Evolutionary conservation across 2,113 vertebrate genomes (phyloP), one percentile per base, ranked within the genome.

Genomic region (Clupea harengus): DNA sequence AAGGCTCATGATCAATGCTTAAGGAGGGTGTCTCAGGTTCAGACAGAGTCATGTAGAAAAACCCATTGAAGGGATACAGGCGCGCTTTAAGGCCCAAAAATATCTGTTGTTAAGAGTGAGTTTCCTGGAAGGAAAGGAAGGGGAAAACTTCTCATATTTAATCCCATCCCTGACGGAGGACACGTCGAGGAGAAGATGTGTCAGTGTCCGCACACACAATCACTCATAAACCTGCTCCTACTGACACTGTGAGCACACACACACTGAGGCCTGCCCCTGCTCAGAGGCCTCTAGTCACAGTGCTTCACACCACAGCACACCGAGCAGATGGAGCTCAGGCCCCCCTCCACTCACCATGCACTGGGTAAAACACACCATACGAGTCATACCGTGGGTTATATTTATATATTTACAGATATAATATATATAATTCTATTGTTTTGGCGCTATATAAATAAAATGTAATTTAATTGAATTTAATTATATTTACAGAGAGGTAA

Each of bases 61-160:
- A n/a, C 32, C 28, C 72, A 78, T 2, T 75, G 25, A 3, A 13
- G 3, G 11, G 11, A 15, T 17, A 39, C 28, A 39, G 28, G 10
- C 39, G 72, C 72, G 11, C 25, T 32, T 78, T 17, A 39, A 5
- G 32, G 28, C 28, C 32, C 5, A 25, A 75, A 72, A 28, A 78
- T 39, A 32, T 78, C 28, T 78, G 72, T 75, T 75, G 72, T 75
- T 11, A 17, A 75, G 28, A 75, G 28, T 13, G 28, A 39, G 25
- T 15, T 39, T 78, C 28, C 72, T 78, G 28, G 72, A 44, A n/a
- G n/a, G n/a, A n/a, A n/a, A n/a, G n/a, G n/a, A n/a, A n/a, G 17
- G 72, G 28, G 72, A 78, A 78, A 78, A 39, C 72, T 78, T 7
- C n/a, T 67, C 57, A 64, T 25, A 67, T 67, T 67, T 44, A 78